phyloP scores from a whole-genome alignment of 2,797 vertebrate genomes.

The Rhincodon typus region DNA sequence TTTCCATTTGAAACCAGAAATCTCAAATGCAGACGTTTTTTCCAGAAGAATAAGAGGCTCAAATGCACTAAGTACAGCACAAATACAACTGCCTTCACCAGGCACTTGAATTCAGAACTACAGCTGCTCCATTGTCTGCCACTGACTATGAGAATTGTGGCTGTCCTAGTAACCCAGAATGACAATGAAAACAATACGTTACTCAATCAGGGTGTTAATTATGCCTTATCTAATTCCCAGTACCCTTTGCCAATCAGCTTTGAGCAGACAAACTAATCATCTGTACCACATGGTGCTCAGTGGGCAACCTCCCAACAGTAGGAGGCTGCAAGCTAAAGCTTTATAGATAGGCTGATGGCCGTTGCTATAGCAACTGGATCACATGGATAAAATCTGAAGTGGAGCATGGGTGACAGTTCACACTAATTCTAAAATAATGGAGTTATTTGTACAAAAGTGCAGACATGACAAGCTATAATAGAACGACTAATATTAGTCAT shows the following conservation, averaged over 20 bases:
- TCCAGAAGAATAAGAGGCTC: neutral
- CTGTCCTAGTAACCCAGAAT: conserved; percentile 48
- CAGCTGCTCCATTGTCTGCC: conserved; percentile 69
- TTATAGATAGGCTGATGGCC: conserved; percentile 55
- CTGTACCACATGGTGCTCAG: conserved; percentile 61
- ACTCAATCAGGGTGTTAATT: conserved; percentile 55
- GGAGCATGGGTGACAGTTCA: conserved; percentile 52
- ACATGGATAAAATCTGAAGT: conserved; percentile 58
- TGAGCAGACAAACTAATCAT: conserved; percentile 56
- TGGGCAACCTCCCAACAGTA: conserved; percentile 49
- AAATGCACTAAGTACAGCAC: conserved; percentile 6
- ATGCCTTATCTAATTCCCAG: conserved; percentile 63
- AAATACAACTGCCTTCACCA: neutral
- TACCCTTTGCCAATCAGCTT: conserved; percentile 52
- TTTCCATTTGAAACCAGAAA: neutral
- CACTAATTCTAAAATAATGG: conserved; percentile 46
- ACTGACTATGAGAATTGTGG: conserved; percentile 54
- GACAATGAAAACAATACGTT: conserved; percentile 58
- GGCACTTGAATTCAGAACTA: conserved; percentile 51
- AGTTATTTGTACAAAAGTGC: conserved; percentile 50
- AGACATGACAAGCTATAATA: conserved; percentile 40
- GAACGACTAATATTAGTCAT: neutral
- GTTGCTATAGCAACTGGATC: conserved; percentile 62
- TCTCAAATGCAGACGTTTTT: neutral
- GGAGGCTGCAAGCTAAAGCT: conserved; percentile 57